These are phyloP conservation scores for Hipparchia sbordonii DNA, from an alignment of 2,888 invertebrate species.

Conservation along the genomic window DNA sequence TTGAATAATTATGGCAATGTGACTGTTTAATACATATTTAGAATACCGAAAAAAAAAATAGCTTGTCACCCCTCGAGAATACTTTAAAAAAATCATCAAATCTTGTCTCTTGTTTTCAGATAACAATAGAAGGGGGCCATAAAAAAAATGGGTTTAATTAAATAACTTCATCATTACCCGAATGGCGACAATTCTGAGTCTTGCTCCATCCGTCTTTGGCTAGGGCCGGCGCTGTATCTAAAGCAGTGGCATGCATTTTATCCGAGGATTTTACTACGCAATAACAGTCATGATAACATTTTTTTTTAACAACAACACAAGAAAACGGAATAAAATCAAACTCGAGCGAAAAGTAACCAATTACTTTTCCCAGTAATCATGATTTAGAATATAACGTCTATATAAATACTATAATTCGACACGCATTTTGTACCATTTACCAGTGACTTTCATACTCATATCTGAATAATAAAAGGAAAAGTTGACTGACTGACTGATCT, in stretches of 20 bases:
- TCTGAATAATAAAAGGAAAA: too few species aligned
- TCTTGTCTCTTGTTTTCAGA: not conserved
- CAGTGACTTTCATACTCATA: too few species aligned
- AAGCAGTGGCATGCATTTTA: constrained; percentile 15
- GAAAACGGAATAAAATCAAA: too few species aligned
- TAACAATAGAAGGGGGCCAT: not conserved
- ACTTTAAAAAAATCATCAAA: not conserved
- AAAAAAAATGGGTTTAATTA: constrained; percentile 4
- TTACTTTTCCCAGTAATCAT: too few species aligned
- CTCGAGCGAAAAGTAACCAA: too few species aligned
- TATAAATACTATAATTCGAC: too few species aligned
- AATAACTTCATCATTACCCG: constrained; percentile 11
- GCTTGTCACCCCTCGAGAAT: constrained; percentile 12
- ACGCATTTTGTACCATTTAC: too few species aligned
- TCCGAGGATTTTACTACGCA: constrained; percentile 17
- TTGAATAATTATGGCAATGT: not conserved
- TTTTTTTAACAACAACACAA: too few species aligned
- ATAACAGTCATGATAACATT: not conserved
- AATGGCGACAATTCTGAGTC: constrained; percentile 10
- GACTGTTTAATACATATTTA: not conserved
- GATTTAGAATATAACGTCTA: too few species aligned
- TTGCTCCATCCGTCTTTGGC: constrained; percentile 12
- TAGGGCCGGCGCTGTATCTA: constrained; percentile 14
- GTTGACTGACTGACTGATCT: too few species aligned
- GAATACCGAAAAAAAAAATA: constrained; percentile 5